Evolutionary conservation across 2,797 vertebrate species (phyloP).

Genomic region (Pseudomugil tenellus): DNA sequence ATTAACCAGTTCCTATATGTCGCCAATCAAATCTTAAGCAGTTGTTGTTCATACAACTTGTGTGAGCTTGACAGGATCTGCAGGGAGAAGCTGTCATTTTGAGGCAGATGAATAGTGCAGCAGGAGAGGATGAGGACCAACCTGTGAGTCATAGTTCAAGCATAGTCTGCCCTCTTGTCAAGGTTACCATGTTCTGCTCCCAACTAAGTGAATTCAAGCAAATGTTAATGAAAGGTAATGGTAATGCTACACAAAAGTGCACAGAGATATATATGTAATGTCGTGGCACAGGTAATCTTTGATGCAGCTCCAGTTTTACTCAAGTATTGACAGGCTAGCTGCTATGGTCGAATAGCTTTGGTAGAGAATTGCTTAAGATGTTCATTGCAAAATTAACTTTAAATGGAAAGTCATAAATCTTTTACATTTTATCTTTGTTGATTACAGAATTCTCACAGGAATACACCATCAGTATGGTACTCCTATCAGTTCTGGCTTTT

Average conservation of each 20-base stretch:
- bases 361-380: constrained; percentile 42
- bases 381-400: too few relatives aligned
- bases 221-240: not conserved
- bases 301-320: constrained; percentile 3
- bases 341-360: constrained; percentile 19
- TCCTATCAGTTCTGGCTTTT: constrained; percentile 45
- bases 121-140: not conserved
- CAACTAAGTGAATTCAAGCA: not conserved
- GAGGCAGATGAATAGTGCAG: not conserved
- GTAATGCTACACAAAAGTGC: not conserved
- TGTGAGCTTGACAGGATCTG: not conserved
- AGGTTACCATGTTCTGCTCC: not conserved
- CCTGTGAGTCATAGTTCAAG: not conserved
- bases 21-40: not conserved
- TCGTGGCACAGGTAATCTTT: not conserved
- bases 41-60: not conserved
- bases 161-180: not conserved
- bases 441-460: constrained; percentile 11
- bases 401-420: too few relatives aligned
- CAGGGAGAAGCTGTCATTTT: not conserved
- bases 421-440: too few relatives aligned
- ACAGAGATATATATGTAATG: not conserved
- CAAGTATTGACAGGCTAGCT: constrained; percentile 12
- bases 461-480: constrained; percentile 28
- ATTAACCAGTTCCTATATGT: not conserved